Evolutionary conservation across 2,888 invertebrate genomes (phyloP), one percentile per base, ranked within the genome.

Genomic region (Strigamia crassipes): DNA sequence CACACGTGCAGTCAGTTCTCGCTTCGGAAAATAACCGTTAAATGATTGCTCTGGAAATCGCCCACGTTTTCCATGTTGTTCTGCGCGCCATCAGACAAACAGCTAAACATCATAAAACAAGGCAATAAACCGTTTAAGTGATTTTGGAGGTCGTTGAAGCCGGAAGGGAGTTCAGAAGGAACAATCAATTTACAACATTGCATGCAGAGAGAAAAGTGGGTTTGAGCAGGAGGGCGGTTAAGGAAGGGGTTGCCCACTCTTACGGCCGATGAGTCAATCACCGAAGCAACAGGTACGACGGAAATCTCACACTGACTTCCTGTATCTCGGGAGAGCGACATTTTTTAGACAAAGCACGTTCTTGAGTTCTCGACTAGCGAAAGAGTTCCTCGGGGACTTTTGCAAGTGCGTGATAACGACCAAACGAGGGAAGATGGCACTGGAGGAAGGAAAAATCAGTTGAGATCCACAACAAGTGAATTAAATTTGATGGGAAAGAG

Each of bases 101-200:
- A 51, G 81, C 81, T 41, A 81, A 81, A 81, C 81, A 81, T 81
- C 81, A 81, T 81, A 81, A 81, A 81, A 81, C 77, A 81, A 73
- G 78, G 78, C 81, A 34, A 81, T 81, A 81, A 81, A 81, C 81
- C 81, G 81, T 81, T 81, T 81, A 81, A 81, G 81, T 66, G 80
- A 81, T 46, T 81, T 66, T 46, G 42, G 73, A 81, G 81, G 81
- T 81, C 81, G 73, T 61, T 66, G 81, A 38, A 81, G 41, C 66
- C 81, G 81, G 81, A 81, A 81, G 73, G 61, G 66, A 81, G 73
- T 73, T 31, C 51, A 81, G 31, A 34, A 46, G 81, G 66, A 81
- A 81, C 61, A 81, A 81, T 81, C 81, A 81, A 81, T 81, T 81
- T 81, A 81, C 81, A 81, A 78, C 38, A 38, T 78, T 42, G 79